Base-by-base conservation (phyloP, 2,113 vertebrate species). In the Oncorhynchus clarkii region DNA sequence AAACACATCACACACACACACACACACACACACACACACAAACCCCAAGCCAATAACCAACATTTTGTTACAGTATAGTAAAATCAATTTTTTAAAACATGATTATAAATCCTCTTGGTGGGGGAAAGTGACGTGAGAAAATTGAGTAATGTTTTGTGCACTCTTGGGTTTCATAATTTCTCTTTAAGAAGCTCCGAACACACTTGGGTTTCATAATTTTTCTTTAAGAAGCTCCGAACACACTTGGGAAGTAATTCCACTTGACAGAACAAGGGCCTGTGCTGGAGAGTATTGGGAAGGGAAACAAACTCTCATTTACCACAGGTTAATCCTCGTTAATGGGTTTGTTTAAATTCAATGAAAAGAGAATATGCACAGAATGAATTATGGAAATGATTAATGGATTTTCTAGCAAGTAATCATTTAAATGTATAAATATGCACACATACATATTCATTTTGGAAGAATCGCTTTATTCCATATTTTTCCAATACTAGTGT, bases 301-400 rank as follows among this genome's bases (percentile, higher is more conserved):
- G 85, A 87, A 90, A 87, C 90, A 91, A 86, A 89, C 89, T 88
- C 88, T 90, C 84, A 91, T 89, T 93, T 89, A 89, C 18, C 82
- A 82, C 82, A 82, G 87, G 85, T 91, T 92, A 94, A 93, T 93
- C 92, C 90, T 86, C 70, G 74, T 91, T 92, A 93, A 91, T 91
- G 85, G 89, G 88, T 93, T 92, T 92, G 89, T 90, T 91, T 92
- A 89, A 92, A 91, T 92, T 91, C 83, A 91, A 88, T 91, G 89
- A 88, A 78, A 87, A 75, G 79, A 83, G 88, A 82, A 89, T 91
- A 92, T 91, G 86, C 87, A 72, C 71, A 45, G 80, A 90, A 88
- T 88, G 88, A 91, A 90, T 91, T 85, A 88, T 87, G 88, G 83
- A 89, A 88, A 90, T 78, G 79, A 90, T 92, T 90, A 89, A 88